These are phyloP conservation scores for Chlamydotis undulata DNA, from an alignment of 2,113 vertebrate genomes.

Conservation along the genomic window DNA sequence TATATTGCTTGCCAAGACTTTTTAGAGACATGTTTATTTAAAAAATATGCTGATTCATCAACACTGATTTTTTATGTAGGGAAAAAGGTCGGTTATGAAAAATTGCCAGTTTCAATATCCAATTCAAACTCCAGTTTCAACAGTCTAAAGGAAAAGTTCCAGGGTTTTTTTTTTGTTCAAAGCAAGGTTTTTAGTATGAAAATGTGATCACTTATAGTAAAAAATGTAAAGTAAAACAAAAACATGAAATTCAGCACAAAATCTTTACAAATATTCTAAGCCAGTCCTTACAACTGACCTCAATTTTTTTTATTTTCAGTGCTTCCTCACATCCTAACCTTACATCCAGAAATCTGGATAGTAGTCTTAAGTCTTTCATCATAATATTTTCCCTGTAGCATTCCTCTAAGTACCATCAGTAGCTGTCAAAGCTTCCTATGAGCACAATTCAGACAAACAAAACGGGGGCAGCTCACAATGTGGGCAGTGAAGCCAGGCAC, in stretches of 20 bases:
- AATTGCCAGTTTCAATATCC: background rate
- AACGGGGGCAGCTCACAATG: background rate
- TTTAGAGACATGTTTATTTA: background rate
- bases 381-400: background rate
- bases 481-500: background rate
- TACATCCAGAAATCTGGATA: background rate
- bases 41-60: slow-evolving; percentile 29
- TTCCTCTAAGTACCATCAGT: background rate
- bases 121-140: background rate
- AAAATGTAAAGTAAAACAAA: background rate
- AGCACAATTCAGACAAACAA: rapidly evolving
- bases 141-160: background rate
- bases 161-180: background rate
- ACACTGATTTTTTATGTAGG: background rate
- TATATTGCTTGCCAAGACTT: background rate
- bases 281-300: background rate
- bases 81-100: background rate
- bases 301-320: background rate
- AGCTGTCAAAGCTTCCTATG: background rate
- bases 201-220: background rate
- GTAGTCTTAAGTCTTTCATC: background rate
- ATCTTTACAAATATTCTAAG: background rate
- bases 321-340: background rate
- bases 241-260: background rate
- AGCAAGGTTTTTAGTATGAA: background rate